Conservation (phyloP, 1,140 invertebrate genomes). For the Pogonognathellus flavescens region DNA sequence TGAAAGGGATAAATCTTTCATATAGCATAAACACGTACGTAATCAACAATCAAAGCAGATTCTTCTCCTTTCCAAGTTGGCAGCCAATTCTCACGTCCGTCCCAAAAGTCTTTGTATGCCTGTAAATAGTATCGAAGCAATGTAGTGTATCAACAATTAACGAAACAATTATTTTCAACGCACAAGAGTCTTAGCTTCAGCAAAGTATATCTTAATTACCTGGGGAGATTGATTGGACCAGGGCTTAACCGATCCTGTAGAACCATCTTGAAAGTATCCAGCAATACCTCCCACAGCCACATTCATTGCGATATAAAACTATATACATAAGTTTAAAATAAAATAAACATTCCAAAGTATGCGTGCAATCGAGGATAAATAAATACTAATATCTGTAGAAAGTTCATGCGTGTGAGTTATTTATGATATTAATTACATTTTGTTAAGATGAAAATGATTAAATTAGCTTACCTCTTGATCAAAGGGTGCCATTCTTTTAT, state of each 20-base stretch:
- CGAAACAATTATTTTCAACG: too few relatives aligned
- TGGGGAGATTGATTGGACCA: slow-evolving; percentile 47
- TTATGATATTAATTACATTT: too few relatives aligned
- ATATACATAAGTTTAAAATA: background rate
- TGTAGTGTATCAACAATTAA: background rate
- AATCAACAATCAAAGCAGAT: slow-evolving; percentile 75
- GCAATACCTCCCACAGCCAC: slow-evolving; percentile 67
- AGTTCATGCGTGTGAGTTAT: too few relatives aligned
- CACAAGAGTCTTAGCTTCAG: background rate
- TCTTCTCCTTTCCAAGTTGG: slow-evolving; percentile 74
- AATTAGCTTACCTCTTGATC: slow-evolving; percentile 77
- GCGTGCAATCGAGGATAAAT: too few relatives aligned
- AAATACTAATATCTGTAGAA: background rate
- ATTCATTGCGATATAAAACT: slow-evolving; percentile 61
- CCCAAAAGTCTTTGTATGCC: slow-evolving; percentile 76
- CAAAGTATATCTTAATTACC: slow-evolving; percentile 2
- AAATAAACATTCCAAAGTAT: background rate
- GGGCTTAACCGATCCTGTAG: slow-evolving; percentile 74
- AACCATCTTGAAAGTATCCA: slow-evolving; percentile 77
- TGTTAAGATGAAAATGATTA: too few relatives aligned
- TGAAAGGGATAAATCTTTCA: slow-evolving; percentile 68
- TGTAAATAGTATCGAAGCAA: slow-evolving; percentile 63
- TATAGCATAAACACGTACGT: slow-evolving; percentile 74
- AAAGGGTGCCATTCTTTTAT: slow-evolving; percentile 77
- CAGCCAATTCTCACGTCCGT: slow-evolving; percentile 74